Conservation (phyloP, 1,140 invertebrate species). For the Tenebrio molitor region DNA sequence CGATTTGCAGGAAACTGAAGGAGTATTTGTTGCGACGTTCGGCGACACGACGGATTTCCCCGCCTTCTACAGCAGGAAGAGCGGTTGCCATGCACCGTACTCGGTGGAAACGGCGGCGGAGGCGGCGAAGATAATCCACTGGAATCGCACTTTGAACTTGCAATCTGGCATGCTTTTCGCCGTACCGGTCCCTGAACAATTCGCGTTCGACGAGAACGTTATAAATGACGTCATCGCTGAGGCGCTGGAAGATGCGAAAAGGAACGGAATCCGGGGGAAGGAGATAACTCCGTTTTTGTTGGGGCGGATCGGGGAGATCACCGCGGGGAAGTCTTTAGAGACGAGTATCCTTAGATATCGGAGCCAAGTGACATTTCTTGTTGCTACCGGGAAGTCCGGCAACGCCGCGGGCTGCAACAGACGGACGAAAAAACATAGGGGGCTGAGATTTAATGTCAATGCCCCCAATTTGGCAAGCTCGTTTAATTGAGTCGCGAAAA, state of each 20-base stretch:
- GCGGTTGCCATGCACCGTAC: constrained; percentile 80
- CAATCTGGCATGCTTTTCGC: constrained; percentile 89
- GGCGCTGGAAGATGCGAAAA: constrained; percentile 78
- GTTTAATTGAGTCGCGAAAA: too few species aligned
- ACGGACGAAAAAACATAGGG: too few species aligned
- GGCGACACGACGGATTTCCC: constrained; percentile 80
- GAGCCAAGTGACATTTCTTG: background rate
- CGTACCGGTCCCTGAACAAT: constrained; percentile 87
- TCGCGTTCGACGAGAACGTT: constrained; percentile 72
- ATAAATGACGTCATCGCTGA: constrained; percentile 80
- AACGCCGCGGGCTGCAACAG: too few species aligned
- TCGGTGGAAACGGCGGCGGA: constrained; percentile 72
- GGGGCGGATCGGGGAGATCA: constrained; percentile 80
- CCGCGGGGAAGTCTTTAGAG: constrained; percentile 82
- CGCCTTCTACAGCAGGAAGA: constrained; percentile 88
- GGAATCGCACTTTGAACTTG: constrained; percentile 73
- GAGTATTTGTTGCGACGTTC: constrained; percentile 89
- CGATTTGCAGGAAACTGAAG: constrained; percentile 87
- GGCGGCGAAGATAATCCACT: constrained; percentile 80
- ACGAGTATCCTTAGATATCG: constrained; percentile 76
- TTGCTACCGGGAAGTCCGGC: background rate
- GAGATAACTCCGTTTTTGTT: constrained; percentile 94
- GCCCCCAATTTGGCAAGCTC: too few species aligned
- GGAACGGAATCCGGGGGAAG: constrained; percentile 82
- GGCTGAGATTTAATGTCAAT: too few species aligned